A percentile compares a stretch with the other conserved stretches of the same genome.
Conservation (phyloP, 53 echinoderm and acorn worm species). For the Apostichopus leukothele region DNA sequence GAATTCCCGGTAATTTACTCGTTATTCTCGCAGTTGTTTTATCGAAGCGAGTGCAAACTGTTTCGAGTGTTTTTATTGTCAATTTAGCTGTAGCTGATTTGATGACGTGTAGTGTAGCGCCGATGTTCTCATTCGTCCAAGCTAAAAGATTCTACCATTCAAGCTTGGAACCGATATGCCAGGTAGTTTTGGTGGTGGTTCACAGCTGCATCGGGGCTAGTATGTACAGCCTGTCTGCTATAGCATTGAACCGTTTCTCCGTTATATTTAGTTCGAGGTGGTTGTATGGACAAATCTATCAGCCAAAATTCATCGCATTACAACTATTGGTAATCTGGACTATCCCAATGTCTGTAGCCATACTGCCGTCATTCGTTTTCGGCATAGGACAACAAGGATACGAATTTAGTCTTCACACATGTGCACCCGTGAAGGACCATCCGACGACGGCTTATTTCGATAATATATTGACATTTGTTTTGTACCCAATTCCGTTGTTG, state of each 20-base stretch:
- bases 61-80: conserved; percentile 4
- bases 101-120: conserved; percentile 4
- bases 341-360: conserved; percentile 16
- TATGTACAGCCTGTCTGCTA: conserved; percentile 17
- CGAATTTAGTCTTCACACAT: conserved; percentile 11
- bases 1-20: conserved; percentile 18
- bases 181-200: neutral
- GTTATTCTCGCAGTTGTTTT: conserved; percentile 20
- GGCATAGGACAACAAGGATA: conserved; percentile 8
- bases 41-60: conserved; percentile 8
- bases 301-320: neutral
- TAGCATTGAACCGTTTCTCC: conserved; percentile 5
- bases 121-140: conserved; percentile 2
- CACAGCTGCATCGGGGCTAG: conserved; percentile 20
- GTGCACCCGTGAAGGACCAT: conserved; percentile 17
- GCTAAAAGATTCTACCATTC: neutral
- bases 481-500: conserved; percentile 18
- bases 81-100: conserved; percentile 33
- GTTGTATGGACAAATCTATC: neutral
- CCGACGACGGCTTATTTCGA: neutral
- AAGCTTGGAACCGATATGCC: conserved; percentile 1
- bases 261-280: neutral
- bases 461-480: neutral
- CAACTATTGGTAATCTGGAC: conserved; percentile 12
- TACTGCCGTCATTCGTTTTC: conserved; percentile 19